phyloP scores from a whole-genome alignment of 1,140 invertebrate genomes.

The Theocolax elegans region DNA sequence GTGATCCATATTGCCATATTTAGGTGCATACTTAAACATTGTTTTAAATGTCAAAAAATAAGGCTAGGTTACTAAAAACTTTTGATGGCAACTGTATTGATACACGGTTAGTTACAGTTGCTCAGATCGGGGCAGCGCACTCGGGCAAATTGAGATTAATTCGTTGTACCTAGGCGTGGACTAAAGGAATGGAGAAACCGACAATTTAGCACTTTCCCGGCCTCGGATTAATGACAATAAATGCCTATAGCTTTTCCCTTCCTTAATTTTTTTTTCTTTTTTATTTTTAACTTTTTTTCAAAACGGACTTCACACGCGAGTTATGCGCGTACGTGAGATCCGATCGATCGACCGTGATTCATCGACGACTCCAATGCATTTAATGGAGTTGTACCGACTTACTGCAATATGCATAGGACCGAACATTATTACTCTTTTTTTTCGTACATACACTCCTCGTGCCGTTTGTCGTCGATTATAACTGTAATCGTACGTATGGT shows the following conservation, averaged over 20 bases:
- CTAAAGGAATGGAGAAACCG: slow-evolving; percentile 23
- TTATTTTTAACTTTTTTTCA: not conserved
- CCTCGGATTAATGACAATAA: slow-evolving; percentile 27
- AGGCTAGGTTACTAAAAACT: too few relatives aligned
- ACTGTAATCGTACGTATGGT: too few relatives aligned
- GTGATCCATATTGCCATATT: too few relatives aligned
- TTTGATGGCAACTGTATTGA: too few relatives aligned
- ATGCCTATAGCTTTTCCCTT: not conserved
- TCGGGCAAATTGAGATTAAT: slow-evolving; percentile 37
- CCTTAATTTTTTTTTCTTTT: slow-evolving; percentile 6
- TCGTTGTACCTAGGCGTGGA: slow-evolving; percentile 22
- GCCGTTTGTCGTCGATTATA: too few relatives aligned
- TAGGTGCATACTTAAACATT: too few relatives aligned
- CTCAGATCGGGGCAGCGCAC: too few relatives aligned
- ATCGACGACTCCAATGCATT: not conserved
- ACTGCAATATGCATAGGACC: not conserved
- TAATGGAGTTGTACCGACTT: not conserved
- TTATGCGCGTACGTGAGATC: not conserved
- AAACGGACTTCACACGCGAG: not conserved
- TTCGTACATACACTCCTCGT: too few relatives aligned
- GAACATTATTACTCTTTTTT: too few relatives aligned
- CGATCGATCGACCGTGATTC: slow-evolving; percentile 1
- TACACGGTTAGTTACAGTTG: too few relatives aligned
- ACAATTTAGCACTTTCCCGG: slow-evolving; percentile 36
- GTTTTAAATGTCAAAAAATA: too few relatives aligned